Evolutionary conservation across 2,888 invertebrate genomes (phyloP), one percentile per base, ranked within the genome.

Genomic region (Nasonia oneida): DNA sequence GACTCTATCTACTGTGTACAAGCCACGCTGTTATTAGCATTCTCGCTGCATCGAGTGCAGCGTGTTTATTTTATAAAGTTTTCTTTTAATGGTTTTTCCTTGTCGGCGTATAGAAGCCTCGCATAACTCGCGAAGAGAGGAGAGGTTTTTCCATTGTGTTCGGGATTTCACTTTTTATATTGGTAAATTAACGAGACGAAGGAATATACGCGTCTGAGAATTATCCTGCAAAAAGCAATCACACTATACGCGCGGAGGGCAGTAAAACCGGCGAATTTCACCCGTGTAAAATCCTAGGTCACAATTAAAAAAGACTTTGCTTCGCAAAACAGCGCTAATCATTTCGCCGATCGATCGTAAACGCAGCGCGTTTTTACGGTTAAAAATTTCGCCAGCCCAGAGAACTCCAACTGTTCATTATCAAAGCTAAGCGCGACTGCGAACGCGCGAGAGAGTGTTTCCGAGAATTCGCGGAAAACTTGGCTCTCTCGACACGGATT

Each of bases 401-500:
- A 23, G 39, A 18, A 29, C 12, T 39, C 33, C 39, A 71, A 71
- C 57, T 61, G 83, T 77, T 70, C 80, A 67, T 79, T 84, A 75
- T 64, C 64, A 81, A 84, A 42, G 77, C n/a, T 61, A 61, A 61
- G 33, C 67, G 64, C 37, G 29, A 83, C 57, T 83, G 37, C 37
- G 12, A 75, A 33, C 67, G 64, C 74, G 42, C 53, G 57, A 39
- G 57, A 77, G 77, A 57, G 64, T 82, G 18, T 67, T 83, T 77
- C 71, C 47, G 12, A 64, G 73, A 83, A 61, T 14, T 3, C 53
- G n/a, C 23, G 42, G 10, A 37, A 33, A 71, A 39, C 81, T 61
- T 74, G 64, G 74, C 73, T 80, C 57, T 80, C 84, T 67, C 33
- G 33, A 0, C 57, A 70, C 39, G 39, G 57, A 80, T 75, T 82